Percentiles rank a stretch among this genome's conserved stretches.
Evolutionary conservation across 2,797 vertebrate species (phyloP).

Genomic region (Argentina silus): DNA sequence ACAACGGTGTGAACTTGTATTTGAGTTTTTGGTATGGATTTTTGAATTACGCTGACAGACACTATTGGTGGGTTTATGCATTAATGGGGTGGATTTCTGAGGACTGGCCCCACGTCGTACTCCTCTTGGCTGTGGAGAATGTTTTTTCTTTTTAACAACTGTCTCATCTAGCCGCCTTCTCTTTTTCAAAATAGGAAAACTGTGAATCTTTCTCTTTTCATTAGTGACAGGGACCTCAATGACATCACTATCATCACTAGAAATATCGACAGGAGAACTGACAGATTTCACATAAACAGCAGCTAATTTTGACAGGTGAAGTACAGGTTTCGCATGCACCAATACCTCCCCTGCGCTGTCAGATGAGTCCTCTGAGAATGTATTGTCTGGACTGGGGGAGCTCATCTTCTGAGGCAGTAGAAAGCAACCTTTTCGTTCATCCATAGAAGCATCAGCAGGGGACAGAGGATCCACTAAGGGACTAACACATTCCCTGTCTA

Average conservation of each 20-base stretch:
- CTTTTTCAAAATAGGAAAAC: neutral
- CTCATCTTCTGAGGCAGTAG: slow-evolving; percentile 64
- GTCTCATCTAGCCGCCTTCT: slow-evolving; percentile 6
- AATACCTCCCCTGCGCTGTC: slow-evolving; percentile 68
- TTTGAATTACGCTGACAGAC: slow-evolving; percentile 43
- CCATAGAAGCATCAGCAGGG: slow-evolving; percentile 54
- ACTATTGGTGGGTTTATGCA: neutral
- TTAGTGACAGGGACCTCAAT: slow-evolving; percentile 65
- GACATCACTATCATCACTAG: slow-evolving; percentile 76
- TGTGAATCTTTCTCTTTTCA: slow-evolving; percentile 22
- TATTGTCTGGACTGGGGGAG: slow-evolving; percentile 66
- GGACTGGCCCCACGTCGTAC: slow-evolving; percentile 53
- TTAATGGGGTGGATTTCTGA: slow-evolving; percentile 16
- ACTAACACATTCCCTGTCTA: slow-evolving; percentile 56
- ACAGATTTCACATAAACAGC: slow-evolving; percentile 35
- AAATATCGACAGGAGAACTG: slow-evolving; percentile 46
- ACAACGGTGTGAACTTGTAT: slow-evolving; percentile 62
- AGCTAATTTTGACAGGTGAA: slow-evolving; percentile 64
- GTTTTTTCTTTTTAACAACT: slow-evolving; percentile 4
- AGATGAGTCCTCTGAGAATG: slow-evolving; percentile 64
- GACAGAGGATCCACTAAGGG: slow-evolving; percentile 62
- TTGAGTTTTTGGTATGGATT: slow-evolving; percentile 54
- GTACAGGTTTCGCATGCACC: slow-evolving; percentile 60
- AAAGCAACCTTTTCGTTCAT: slow-evolving; percentile 55
- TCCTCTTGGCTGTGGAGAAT: neutral